Base-by-base conservation (phyloP, 2,113 vertebrate species). In the Chaetorhynchus papuensis region DNA sequence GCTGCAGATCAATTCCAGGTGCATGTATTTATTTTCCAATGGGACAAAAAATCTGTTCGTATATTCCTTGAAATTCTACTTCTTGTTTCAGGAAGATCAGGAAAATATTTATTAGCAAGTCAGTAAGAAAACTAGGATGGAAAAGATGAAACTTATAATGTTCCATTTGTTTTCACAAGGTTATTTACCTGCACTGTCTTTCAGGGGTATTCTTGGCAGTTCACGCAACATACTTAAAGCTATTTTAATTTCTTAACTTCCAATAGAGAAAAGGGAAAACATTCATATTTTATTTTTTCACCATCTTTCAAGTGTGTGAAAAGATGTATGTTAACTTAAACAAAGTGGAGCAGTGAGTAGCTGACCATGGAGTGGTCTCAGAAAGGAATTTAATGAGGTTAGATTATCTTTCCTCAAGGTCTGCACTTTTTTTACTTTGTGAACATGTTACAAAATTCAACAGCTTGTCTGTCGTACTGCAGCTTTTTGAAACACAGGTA, bases 311-410 rank as follows among this genome's bases (percentile, higher is more conserved):
- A 80, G 42, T 6, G 5, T 59, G 28, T 87, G 72, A 76, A 65
- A 52, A 53, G 26, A 45, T 19, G 23, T 71, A 8, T 69, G 31
- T 66, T 83, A 86, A 90, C 44, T 76, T 52, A 75, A 97, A 82
- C 23, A 86, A 27, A 54, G 31, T 85, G 56, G 52, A 84, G 77
- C 33, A 39, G 53, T 85, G 60, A 90, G 57, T 14, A 78, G 74
- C 35, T 64, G 52, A 64, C 53, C 54, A 42, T 4, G 22, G 77
- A 92, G 45, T 22, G n/a, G 37, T 59, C 74, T 86, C 68, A 8
- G 11, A 45, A 83, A 76, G 64, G 53, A 90, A 82, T 93, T 90
- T 87, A 90, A 84, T 69, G 82, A 93, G 80, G 64, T 94, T 90
- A 92, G 66, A 80, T 75, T 66, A 13, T 42, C 42, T 78, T 30